Base-by-base conservation (phyloP, 2,113 vertebrate genomes). In the Rhadina sibilatrix region DNA sequence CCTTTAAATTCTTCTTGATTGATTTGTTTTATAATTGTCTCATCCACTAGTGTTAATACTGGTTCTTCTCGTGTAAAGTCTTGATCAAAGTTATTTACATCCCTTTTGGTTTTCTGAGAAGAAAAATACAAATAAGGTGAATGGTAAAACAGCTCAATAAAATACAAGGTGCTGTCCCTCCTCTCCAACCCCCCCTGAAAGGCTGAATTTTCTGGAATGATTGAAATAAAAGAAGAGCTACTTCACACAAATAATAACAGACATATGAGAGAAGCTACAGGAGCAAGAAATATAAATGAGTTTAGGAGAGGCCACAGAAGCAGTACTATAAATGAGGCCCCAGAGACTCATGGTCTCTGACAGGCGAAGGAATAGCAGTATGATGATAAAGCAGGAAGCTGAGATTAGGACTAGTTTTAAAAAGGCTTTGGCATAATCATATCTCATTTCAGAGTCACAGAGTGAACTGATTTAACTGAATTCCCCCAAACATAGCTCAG, bases 1-100 rank as follows among this genome's bases (percentile, higher is more conserved):
- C 99, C 99, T 97, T 99, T 99, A 97, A 99, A 99, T 98, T 99
- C 99, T 91, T 99, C 99, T 98, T 99, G 99, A 98, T 99, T 99
- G 98, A 99, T 99, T 98, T 99, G 99, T 97, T 99, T 99, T 97
- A 99, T 98, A 95, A 99, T 99, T 84, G 99, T 98, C 95, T 99
- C 99, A 54, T 99, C 99, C 68, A 99, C 99, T 59, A 99, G 98
- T 3, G 99, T 99, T 97, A 99, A 98, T 63, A 99, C 98, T 0
- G 99, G 99, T 93, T 99, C 99, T 98, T 99, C 99, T 96, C 99
- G 98, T 53, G 99, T 99, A 98, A 99, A 99, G 98, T 99, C 99
- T 98, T 99, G 99, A 98, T 99, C 99, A 88, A 99, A 99, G 98
- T 99, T 99, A 98, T 99, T 99, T 98, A 99, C 99, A 60, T 99